Conservation (phyloP, 2,113 vertebrate species). For the Casuarius casuarius region DNA sequence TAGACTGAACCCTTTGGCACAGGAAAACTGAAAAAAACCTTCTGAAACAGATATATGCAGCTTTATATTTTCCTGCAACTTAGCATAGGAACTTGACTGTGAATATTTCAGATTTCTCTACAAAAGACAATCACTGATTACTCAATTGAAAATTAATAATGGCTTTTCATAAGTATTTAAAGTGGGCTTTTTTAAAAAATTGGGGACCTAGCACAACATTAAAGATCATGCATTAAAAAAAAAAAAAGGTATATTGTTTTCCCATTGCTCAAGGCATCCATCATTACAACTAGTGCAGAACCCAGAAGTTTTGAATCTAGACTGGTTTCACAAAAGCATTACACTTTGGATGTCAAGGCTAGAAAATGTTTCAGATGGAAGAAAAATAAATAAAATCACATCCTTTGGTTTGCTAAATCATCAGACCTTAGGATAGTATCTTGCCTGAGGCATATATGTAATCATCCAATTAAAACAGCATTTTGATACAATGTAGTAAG, state of each 20-base stretch:
- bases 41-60: not conserved
- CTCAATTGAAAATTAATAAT: not conserved
- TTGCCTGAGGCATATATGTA: not conserved
- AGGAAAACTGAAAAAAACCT: not conserved
- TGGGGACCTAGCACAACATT: not conserved
- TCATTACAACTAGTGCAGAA: not conserved
- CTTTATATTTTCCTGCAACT: not conserved
- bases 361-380: constrained; percentile 2
- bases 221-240: not conserved
- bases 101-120: not conserved
- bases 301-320: not conserved
- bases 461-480: constrained; percentile 51
- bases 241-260: not conserved
- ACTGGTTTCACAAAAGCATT: not conserved
- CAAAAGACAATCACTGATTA: not conserved
- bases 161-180: not conserved
- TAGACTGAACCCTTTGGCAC: not conserved
- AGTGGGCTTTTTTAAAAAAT: not conserved
- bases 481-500: constrained; percentile 10
- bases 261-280: not conserved
- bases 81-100: not conserved
- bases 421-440: constrained; percentile 14
- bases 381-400: constrained; percentile 52
- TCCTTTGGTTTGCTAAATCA: constrained; percentile 8
- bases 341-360: not conserved